Base-by-base conservation (phyloP, 2,797 vertebrate genomes). In the Emydoidea blandingii region DNA sequence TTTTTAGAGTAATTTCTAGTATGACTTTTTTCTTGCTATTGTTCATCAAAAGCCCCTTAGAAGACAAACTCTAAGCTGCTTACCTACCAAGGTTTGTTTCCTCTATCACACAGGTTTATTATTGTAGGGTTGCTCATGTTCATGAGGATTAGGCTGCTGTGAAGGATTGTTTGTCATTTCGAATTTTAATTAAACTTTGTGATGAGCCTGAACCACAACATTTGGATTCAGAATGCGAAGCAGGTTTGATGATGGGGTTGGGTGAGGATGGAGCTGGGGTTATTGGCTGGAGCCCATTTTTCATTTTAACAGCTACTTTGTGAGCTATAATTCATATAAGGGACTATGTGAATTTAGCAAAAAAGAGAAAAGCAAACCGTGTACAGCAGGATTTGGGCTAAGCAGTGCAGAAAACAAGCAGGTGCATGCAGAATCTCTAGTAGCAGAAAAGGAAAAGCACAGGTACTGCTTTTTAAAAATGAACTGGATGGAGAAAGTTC, bases 401-500 rank as follows among this genome's bases (percentile, higher is more conserved):
- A 62, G 76, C 62, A 59, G 47, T 86, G 41, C 83, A 93, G 81
- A 41, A 72, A 72, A 72, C 19, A 41, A 72, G 37, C 68, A 62
- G 59, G 59, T 96, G 88, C 85, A 88, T 95, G 23, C 44, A 86
- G 86, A 72, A 53, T 81, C 92, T 19, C 79, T 91, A 85, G 89
- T 92, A 95, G 44, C 52, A 88, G 85, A 50, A 95, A 96, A 95
- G 68, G 92, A 92, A 96, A 97, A 96, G 76, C 79, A 72, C 57
- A 53, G 87, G 83, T 47, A 47, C 25, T 78, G 44, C 74, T 44
- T 78, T 27, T 76, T 27, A 76, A 93, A 54, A 94, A 94, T 87
- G 49, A 94, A 80, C 18, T 5, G 86, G 87, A 95, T 95, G 74
- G 82, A 96, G 95, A 96, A 76, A 76, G 41, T 47, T 76, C 37